A percentile compares a stretch with the other conserved stretches of the same genome.
Evolutionary conservation across 1,140 invertebrate species (phyloP).

Genomic region (Pomacea maculata): DNA sequence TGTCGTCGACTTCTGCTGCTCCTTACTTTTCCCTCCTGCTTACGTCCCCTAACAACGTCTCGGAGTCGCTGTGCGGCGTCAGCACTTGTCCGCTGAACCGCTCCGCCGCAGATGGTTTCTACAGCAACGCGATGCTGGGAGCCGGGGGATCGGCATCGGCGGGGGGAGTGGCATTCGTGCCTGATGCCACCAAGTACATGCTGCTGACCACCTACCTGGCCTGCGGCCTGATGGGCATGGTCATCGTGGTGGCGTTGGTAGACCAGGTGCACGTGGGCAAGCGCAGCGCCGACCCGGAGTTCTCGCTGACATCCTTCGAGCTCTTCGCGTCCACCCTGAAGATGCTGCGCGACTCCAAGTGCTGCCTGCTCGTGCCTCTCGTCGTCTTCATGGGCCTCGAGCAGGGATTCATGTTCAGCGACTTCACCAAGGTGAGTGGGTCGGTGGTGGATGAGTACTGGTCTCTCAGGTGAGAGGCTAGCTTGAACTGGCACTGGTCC

Average conservation of each 20-base stretch:
- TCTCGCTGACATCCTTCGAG: constrained; percentile 41
- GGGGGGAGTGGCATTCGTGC: constrained; percentile 34
- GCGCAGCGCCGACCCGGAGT: constrained; percentile 30
- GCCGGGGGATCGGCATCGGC: constrained; percentile 30
- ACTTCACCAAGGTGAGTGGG: constrained; percentile 64
- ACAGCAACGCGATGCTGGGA: constrained; percentile 33
- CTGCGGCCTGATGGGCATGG: constrained; percentile 56
- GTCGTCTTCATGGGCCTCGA: constrained; percentile 65
- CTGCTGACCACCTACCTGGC: constrained; percentile 57
- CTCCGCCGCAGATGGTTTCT: constrained; percentile 23
- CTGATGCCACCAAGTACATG: constrained; percentile 49
- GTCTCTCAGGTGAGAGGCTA: neutral
- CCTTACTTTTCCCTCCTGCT: neutral
- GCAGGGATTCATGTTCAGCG: constrained; percentile 66
- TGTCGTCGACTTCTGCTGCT: neutral
- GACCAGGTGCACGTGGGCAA: constrained; percentile 43
- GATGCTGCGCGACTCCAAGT: constrained; percentile 60
- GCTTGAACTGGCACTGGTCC: no score
- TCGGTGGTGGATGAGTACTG: neutral
- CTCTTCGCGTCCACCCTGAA: constrained; percentile 52
- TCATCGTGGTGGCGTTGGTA: constrained; percentile 51
- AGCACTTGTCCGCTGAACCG: constrained; percentile 33
- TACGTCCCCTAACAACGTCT: neutral
- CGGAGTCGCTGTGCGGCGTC: constrained; percentile 23
- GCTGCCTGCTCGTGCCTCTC: constrained; percentile 62